Percentiles rank a stretch among this genome's conserved stretches.
Evolutionary conservation across 2,113 vertebrate species (phyloP).

Genomic region (Grantiella picta): DNA sequence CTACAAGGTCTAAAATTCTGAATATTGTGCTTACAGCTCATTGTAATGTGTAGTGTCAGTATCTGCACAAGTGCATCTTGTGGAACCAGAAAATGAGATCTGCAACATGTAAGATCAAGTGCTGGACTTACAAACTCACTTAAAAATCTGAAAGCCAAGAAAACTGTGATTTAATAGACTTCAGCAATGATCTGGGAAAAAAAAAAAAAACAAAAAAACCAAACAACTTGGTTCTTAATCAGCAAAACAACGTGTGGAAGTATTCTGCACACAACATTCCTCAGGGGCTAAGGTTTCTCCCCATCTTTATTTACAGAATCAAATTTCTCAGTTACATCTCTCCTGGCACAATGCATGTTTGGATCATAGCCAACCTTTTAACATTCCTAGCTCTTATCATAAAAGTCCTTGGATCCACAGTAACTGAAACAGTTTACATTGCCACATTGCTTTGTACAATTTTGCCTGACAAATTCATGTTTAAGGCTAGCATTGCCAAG

Average conservation of each 20-base stretch:
- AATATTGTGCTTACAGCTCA: background rate
- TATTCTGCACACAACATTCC: background rate
- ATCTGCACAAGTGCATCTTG: background rate
- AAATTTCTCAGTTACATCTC: background rate
- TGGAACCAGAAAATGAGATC: background rate
- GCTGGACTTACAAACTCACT: background rate
- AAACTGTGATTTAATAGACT: background rate
- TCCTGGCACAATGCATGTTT: background rate
- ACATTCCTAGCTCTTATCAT: background rate
- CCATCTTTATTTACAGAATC: background rate
- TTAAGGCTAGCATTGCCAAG: background rate
- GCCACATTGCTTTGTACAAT: background rate
- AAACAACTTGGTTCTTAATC: background rate
- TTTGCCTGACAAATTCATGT: background rate
- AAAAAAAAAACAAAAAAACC: background rate
- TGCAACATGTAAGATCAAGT: background rate
- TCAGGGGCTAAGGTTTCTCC: background rate
- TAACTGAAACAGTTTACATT: background rate
- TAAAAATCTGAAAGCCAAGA: background rate
- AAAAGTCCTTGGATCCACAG: background rate
- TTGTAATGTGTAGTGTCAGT: background rate
- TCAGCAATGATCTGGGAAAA: background rate
- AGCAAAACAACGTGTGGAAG: background rate
- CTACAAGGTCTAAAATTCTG: background rate
- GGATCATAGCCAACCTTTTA: background rate